Evolutionary conservation across 1,140 invertebrate genomes (phyloP).

Genomic region (Lysiphlebus fabarum): DNA sequence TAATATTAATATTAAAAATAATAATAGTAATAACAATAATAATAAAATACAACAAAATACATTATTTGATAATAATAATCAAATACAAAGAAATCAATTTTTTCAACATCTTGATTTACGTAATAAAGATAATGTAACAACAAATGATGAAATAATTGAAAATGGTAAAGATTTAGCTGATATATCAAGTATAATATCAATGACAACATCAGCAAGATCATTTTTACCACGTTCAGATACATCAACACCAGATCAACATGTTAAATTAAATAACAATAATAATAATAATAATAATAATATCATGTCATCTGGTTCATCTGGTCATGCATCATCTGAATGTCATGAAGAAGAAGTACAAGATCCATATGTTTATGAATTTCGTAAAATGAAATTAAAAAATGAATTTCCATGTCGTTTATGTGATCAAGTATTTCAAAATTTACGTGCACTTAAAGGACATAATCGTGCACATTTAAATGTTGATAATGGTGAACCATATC

Average conservation of each 20-base stretch:
- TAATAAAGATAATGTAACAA: conserved; percentile 58
- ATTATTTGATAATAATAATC: conserved; percentile 45
- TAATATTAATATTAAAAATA: not conserved
- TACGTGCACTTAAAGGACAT: conserved; percentile 87
- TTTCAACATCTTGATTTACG: conserved; percentile 76
- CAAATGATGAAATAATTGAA: conserved; percentile 38
- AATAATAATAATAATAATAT: conserved; percentile 29
- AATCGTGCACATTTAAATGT: conserved; percentile 74
- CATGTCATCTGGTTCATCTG: conserved; percentile 45
- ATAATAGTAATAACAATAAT: too few species aligned
- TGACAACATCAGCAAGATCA: conserved; percentile 63
- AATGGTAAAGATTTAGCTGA: conserved; percentile 72
- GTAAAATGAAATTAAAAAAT: conserved; percentile 80
- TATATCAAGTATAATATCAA: conserved; percentile 76
- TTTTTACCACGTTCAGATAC: conserved; percentile 46
- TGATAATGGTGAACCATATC: conserved; percentile 69
- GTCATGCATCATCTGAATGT: conserved; percentile 44
- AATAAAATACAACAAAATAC: not conserved
- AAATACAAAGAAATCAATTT: conserved; percentile 70
- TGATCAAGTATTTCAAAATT: conserved; percentile 77
- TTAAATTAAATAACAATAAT: conserved; percentile 32
- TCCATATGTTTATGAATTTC: conserved; percentile 73
- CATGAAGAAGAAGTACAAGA: conserved; percentile 76
- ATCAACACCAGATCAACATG: conserved; percentile 44
- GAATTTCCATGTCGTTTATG: conserved; percentile 88